These are phyloP conservation scores for Bombus confusus DNA, from an alignment of 1,140 invertebrate genomes.

Conservation along the genomic window DNA sequence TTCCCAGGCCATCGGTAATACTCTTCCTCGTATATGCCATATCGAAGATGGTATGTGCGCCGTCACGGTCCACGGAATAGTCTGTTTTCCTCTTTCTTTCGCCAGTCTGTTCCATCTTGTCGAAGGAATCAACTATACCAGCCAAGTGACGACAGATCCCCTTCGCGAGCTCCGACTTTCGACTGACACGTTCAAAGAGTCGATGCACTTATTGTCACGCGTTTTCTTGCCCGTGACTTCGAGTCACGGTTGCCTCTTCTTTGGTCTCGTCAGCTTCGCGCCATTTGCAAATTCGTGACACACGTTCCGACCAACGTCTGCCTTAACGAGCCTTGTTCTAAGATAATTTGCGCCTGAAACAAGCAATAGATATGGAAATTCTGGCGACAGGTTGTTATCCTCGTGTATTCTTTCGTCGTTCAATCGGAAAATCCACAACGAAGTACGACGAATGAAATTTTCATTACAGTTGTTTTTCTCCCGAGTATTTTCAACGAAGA, in stretches of 20 bases:
- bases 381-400: background rate
- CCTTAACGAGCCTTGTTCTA: background rate
- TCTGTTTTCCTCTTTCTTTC: slow-evolving; percentile 52
- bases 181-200: slow-evolving; percentile 63
- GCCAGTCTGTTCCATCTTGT: slow-evolving; percentile 33
- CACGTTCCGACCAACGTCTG: background rate
- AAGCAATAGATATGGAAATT: background rate
- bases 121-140: slow-evolving; percentile 56
- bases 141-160: slow-evolving; percentile 64
- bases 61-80: slow-evolving; percentile 65
- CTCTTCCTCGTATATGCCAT: slow-evolving; percentile 61
- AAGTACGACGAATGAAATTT: background rate
- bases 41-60: slow-evolving; percentile 73
- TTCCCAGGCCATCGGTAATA: slow-evolving; percentile 59
- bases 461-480: fast-evolving
- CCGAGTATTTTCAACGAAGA: too few species aligned
- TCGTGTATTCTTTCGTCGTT: background rate
- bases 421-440: background rate
- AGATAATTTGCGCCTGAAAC: background rate
- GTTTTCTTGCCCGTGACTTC: slow-evolving; percentile 39
- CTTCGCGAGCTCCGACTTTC: slow-evolving; percentile 57
- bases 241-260: slow-evolving; percentile 3
- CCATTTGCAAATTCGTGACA: slow-evolving; percentile 7
- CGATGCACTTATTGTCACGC: slow-evolving; percentile 42
- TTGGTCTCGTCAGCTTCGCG: background rate